Conservation (phyloP, 2,113 vertebrate species). For the Cyprinus carpio region DNA sequence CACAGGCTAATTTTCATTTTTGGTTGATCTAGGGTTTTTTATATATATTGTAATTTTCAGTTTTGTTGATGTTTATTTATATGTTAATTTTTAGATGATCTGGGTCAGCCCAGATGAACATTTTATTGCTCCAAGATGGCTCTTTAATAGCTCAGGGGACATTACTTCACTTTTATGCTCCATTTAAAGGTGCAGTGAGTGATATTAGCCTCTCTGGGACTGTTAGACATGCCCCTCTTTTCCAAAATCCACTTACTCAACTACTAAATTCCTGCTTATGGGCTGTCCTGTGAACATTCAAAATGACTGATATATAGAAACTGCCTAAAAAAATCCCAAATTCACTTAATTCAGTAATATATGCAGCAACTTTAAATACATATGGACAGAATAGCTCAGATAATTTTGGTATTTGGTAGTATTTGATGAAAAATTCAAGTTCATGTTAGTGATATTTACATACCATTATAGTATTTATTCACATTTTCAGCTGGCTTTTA, state of each 20-base stretch:
- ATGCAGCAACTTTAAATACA: not conserved
- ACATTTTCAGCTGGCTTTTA: not conserved
- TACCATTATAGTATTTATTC: not conserved
- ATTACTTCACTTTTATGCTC: not conserved
- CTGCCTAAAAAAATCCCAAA: not conserved
- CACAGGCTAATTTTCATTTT: too few relatives aligned
- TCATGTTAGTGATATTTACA: not conserved
- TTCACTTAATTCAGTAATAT: not conserved
- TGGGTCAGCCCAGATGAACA: not conserved
- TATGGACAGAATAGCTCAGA: not conserved
- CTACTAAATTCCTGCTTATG: not conserved
- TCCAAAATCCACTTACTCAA: not conserved
- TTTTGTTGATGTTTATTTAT: too few relatives aligned
- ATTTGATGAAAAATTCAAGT: not conserved
- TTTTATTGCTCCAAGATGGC: constrained; percentile 1
- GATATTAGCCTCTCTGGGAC: not conserved
- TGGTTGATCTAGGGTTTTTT: too few relatives aligned
- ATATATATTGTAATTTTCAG: too few relatives aligned
- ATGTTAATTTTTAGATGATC: too few relatives aligned
- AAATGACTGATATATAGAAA: not conserved
- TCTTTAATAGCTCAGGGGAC: not conserved
- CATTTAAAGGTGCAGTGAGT: not conserved
- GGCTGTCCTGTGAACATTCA: not conserved
- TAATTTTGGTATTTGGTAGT: not conserved
- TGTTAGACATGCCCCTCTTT: not conserved